Percentiles rank a stretch among this genome's conserved stretches.
These are phyloP conservation scores for Acronicta psi DNA, from an alignment of 2,888 invertebrate species.

Conservation along the genomic window DNA sequence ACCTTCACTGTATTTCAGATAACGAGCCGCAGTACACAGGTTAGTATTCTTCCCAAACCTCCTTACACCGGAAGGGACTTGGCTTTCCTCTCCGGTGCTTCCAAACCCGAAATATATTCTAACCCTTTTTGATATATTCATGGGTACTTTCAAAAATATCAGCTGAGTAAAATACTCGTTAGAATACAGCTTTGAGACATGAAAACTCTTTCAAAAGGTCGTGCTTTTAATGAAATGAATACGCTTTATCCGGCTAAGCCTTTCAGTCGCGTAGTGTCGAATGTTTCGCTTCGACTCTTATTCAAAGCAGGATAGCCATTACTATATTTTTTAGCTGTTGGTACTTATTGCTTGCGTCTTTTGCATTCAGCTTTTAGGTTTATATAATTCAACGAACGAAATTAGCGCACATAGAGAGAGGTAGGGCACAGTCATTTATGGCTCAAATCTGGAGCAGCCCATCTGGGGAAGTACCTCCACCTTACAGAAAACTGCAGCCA, in stretches of 20 bases:
- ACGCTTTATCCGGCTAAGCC: slow-evolving; percentile 66
- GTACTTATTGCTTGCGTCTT: too few relatives aligned
- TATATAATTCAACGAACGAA: too few relatives aligned
- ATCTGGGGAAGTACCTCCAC: too few relatives aligned
- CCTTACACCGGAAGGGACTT: slow-evolving; percentile 41
- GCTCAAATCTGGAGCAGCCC: too few relatives aligned
- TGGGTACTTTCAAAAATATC: slow-evolving; percentile 50
- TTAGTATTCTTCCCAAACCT: slow-evolving; percentile 35
- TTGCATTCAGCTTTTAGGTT: too few relatives aligned
- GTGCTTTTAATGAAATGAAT: slow-evolving; percentile 73
- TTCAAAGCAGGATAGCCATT: slow-evolving; percentile 27
- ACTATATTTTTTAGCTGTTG: slow-evolving; percentile 1
- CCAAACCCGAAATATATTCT: slow-evolving; percentile 23
- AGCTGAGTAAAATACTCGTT: slow-evolving; percentile 37
- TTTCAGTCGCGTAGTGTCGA: slow-evolving; percentile 51
- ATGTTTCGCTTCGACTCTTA: slow-evolving; percentile 51
- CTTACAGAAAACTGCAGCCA: too few relatives aligned
- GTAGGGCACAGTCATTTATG: too few relatives aligned
- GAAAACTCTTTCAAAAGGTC: slow-evolving; percentile 70
- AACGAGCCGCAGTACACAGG: slow-evolving; percentile 27
- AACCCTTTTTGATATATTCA: slow-evolving; percentile 51
- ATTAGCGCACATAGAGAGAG: too few relatives aligned
- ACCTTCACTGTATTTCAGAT: slow-evolving; percentile 39
- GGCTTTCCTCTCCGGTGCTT: slow-evolving; percentile 22
- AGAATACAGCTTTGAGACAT: slow-evolving; percentile 60